phyloP scores from a whole-genome alignment of 2,888 invertebrate genomes.

The Pseudeuparius sepicola region DNA sequence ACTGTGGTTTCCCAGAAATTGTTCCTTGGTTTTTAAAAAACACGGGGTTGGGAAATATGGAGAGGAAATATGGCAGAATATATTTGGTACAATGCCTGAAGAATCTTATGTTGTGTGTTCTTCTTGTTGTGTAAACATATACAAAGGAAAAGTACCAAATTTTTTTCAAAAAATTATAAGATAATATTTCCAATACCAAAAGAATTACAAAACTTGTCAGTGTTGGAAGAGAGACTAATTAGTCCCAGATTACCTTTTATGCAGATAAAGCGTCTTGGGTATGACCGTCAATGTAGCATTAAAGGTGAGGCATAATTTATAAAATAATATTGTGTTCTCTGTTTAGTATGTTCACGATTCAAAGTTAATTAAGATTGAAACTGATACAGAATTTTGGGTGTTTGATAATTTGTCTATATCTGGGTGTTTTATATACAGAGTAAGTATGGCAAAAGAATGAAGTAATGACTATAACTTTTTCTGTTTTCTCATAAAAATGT shows the following conservation, averaged over 20 bases:
- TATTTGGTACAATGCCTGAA: conserved; percentile 5
- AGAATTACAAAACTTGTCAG: conserved; percentile 8
- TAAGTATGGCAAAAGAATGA: too few relatives aligned
- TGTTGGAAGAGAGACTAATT: conserved; percentile 12
- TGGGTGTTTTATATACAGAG: too few relatives aligned
- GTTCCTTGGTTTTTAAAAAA: not conserved
- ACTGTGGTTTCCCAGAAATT: conserved; percentile 6
- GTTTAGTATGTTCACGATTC: too few relatives aligned
- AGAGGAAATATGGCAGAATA: conserved; percentile 1
- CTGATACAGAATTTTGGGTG: too few relatives aligned
- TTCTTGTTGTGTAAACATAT: conserved; percentile 5
- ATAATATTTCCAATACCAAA: too few relatives aligned
- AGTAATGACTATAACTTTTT: too few relatives aligned
- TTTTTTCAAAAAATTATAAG: conserved; percentile 4
- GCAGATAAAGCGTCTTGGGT: conserved; percentile 12
- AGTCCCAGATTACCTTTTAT: conserved; percentile 13
- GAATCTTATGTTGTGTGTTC: conserved; percentile 1
- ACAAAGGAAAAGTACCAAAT: conserved; percentile 5
- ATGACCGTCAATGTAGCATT: conserved; percentile 11
- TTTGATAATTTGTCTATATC: too few relatives aligned
- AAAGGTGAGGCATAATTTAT: too few relatives aligned
- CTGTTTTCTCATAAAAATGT: too few relatives aligned
- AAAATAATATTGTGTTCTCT: too few relatives aligned
- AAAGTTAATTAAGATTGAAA: too few relatives aligned
- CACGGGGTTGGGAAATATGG: conserved; percentile 3